A percentile compares a stretch with the other conserved stretches of the same genome.
Evolutionary conservation across 1,140 invertebrate species (phyloP).

Genomic region (Neodiprion pinetum): DNA sequence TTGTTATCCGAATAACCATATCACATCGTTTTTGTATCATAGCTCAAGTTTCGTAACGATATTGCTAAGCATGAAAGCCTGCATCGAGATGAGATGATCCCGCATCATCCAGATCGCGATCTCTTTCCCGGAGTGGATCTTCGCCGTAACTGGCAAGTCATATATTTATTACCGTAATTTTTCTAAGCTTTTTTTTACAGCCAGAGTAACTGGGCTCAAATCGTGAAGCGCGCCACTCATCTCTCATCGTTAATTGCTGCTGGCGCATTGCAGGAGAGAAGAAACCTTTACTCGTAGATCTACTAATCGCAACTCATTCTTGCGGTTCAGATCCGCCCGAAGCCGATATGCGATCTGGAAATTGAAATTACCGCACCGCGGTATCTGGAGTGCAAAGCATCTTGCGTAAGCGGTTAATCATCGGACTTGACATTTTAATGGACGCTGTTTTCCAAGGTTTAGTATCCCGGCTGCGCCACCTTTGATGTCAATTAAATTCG

Average conservation of each 20-base stretch:
- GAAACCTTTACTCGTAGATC: constrained; percentile 34
- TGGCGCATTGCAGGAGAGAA: constrained; percentile 1
- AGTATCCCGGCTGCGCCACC: too few relatives aligned
- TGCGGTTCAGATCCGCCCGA: constrained; percentile 25
- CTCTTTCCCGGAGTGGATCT: background rate
- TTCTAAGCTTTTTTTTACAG: constrained; percentile 12
- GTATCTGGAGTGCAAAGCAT: background rate
- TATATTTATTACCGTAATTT: background rate
- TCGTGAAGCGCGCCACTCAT: background rate
- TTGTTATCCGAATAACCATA: too few relatives aligned
- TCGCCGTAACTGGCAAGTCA: constrained; percentile 32
- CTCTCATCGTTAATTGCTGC: constrained; percentile 13
- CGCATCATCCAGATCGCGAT: background rate
- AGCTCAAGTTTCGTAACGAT: too few relatives aligned
- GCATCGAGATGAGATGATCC: too few relatives aligned
- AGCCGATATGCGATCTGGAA: constrained; percentile 20
- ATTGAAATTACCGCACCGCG: background rate
- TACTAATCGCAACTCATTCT: constrained; percentile 38
- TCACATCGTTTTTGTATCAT: too few relatives aligned
- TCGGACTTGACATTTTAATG: background rate
- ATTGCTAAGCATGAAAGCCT: too few relatives aligned
- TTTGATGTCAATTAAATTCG: too few relatives aligned
- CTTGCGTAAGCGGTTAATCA: background rate
- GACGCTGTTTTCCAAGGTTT: background rate
- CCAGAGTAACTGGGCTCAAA: background rate